Evolutionary conservation across 2,888 invertebrate species (phyloP).

Genomic region (Altica lythri): DNA sequence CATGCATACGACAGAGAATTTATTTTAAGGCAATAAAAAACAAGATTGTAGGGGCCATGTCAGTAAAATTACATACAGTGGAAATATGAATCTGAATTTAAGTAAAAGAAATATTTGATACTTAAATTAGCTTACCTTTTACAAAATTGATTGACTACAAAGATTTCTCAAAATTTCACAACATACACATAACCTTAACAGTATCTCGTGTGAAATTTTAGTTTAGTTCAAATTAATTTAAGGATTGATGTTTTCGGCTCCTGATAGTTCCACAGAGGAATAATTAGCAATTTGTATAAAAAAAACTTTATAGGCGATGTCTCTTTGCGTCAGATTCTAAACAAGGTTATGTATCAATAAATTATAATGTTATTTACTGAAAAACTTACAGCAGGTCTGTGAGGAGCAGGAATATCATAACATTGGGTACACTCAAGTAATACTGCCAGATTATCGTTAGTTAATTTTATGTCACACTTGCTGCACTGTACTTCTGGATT

Average conservation of each 20-base stretch:
- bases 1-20: no score
- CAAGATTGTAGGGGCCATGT: no score
- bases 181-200: constrained; percentile 24
- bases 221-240: not conserved
- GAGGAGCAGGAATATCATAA: constrained; percentile 41
- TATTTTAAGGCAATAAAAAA: no score
- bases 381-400: constrained; percentile 33
- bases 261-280: constrained; percentile 6
- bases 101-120: not conserved
- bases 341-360: constrained; percentile 23
- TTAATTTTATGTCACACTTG: constrained; percentile 51
- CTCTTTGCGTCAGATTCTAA: constrained; percentile 45
- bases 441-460: constrained; percentile 46
- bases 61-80: no score
- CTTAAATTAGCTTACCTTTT: not conserved
- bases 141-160: not conserved
- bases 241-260: constrained; percentile 13
- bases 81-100: not conserved
- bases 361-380: constrained; percentile 7
- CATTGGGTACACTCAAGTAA: constrained; percentile 51
- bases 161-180: constrained; percentile 9
- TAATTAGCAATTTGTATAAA: constrained; percentile 20
- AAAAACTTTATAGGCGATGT: constrained; percentile 42
- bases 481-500: constrained; percentile 43
- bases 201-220: not conserved